Evolutionary conservation across 1,140 invertebrate species (phyloP), one percentile per base, ranked within the genome.

Genomic region (Drosophila triauraria): DNA sequence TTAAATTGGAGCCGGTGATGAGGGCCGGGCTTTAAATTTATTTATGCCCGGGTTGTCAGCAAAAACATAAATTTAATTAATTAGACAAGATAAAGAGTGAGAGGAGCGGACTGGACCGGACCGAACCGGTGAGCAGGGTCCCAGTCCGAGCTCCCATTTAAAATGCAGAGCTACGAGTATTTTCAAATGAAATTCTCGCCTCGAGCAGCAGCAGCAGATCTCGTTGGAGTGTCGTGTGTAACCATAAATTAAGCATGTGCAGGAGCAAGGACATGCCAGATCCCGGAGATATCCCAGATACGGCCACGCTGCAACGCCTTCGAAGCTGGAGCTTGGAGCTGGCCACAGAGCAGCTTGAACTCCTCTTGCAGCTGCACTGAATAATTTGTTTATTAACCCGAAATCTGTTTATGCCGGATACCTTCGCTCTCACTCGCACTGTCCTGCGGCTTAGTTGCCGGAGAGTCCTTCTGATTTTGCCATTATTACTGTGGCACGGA

Each of bases 371-470:
- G 72, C 74, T 78, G 64, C 78, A 81, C 80, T 84, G 78, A 83
- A 88, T 88, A 88, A 88, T 88, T 88, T 84, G 80, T 81, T 88
- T 84, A 88, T 88, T 90, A 88, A 88, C 84, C 84, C 54, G 47
- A 81, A 88, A 88, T 88, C 85, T 84, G 84, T 88, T 88, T 84
- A 90, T 88, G 70, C 65, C 57, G 40, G 57, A 47, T 56, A 54
- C 67, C 13, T 30, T 46, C 27, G 10, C 10, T 48, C 35, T 17
- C 12, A 13, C 27, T 35, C 10, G 30, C 23, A 17, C 30, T 15
- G 38, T 13, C 68, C 61, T 47, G 35, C 44, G 59, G 71, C 53
- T 69, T 58, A 48, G 53, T 53, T 58, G 43, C 50, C 12, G 42
- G 20, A 54, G 48, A 54, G 60, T 65, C 57, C 69, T 81, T 80